Evolutionary conservation across 1,140 invertebrate species (phyloP).

Genomic region (Condylostylus longicornis): DNA sequence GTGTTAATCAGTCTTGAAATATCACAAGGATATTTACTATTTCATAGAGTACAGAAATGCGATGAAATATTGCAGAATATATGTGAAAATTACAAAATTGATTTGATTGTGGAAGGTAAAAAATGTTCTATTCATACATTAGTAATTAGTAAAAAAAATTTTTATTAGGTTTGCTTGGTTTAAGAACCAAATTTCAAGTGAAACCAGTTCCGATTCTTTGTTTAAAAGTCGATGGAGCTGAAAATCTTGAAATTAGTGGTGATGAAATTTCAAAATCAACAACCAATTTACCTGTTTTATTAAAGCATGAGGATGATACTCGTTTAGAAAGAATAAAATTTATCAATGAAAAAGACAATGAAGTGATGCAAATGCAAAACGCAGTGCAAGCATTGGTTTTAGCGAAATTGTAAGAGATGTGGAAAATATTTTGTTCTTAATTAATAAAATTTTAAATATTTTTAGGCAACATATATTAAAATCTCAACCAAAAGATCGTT

Average conservation of each 20-base stretch:
- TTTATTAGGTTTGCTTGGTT: conserved; percentile 58
- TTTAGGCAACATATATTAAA: conserved; percentile 46
- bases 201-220: conserved; percentile 66
- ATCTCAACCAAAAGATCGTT: conserved; percentile 57
- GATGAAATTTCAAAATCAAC: conserved; percentile 33
- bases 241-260: conserved; percentile 24
- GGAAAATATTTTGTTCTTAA: not conserved
- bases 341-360: conserved; percentile 39
- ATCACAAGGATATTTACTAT: conserved; percentile 55
- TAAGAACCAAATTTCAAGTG: conserved; percentile 76
- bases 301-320: conserved; percentile 70
- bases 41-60: conserved; percentile 52
- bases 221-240: conserved; percentile 33
- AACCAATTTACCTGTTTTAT: conserved; percentile 40
- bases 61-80: conserved; percentile 50
- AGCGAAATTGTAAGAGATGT: conserved; percentile 44
- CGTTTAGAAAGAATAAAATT: conserved; percentile 64
- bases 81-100: conserved; percentile 43
- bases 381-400: conserved; percentile 68
- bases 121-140: conserved; percentile 1
- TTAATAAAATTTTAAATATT: conserved; percentile 3
- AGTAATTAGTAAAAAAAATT: conserved; percentile 9
- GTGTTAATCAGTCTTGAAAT: conserved; percentile 59
- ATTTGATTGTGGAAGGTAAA: conserved; percentile 37
- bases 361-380: conserved; percentile 43